Evolutionary conservation across 2,797 vertebrate species (phyloP), one percentile per base, ranked within the genome.

Genomic region (Lithobates pipiens): DNA sequence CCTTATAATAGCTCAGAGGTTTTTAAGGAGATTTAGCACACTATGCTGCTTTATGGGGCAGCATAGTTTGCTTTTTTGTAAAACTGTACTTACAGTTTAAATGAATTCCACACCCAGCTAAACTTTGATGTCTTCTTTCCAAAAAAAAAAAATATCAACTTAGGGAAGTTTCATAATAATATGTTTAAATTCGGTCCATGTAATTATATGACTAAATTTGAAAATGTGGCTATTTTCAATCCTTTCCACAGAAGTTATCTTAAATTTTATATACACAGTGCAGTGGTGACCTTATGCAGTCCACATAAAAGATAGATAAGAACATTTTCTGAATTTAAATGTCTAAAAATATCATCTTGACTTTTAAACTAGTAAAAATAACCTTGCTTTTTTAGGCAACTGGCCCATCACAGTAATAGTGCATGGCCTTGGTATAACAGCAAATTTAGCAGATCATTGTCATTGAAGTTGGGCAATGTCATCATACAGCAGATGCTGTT

Each of bases 121-220:
- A 11, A 65, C n/a, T 21, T 10, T 18, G 29, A 27, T 76, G 46
- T 76, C 25, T 57, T 32, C 15, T 3, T 76, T 76, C 44, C 46
- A 57, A 15, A 73, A 73, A 73, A 18, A 10, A 32, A 11, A 18
- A 44, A 25, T 73, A n/a, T 39, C n/a, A 73, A 21, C 23, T n/a
- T 34, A 10, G 71, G 9, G 39, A 73, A 46, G 71, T 25, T 73
- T 42, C 39, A 27, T 42, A 73, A 44, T 44, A 44, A 44, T 44
- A 73, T 73, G 71, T 42, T 73, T 11, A 15, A 10, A 73, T 13
- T 25, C 1, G 36, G 44, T 27, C 39, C 23, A 25, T 73, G 71
- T 42, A 72, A 72, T 72, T 72, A 44, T 27, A 44, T 11, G 39
- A 3, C 71, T 73, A 73, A 73, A 73, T 73, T 44, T 73, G n/a